A percentile compares a stretch with the other conserved stretches of the same genome.
Conservation (phyloP, 2,888 invertebrate species). For the Pterostichus madidus region DNA sequence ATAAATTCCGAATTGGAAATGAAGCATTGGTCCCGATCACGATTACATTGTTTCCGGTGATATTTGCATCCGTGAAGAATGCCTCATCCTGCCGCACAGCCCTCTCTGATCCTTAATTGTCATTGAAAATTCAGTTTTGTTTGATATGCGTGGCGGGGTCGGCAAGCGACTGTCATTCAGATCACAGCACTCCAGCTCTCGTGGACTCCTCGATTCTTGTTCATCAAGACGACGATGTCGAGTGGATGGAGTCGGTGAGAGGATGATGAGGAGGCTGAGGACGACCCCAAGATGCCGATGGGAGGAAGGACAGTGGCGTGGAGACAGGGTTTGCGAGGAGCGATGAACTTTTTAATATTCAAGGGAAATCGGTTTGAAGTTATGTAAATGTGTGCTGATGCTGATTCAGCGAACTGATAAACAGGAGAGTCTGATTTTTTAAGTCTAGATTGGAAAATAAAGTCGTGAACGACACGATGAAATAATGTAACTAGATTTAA, state of each 20-base stretch:
- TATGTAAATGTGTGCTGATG: slow-evolving; percentile 13
- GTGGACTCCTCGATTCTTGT: slow-evolving; percentile 26
- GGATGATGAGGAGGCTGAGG: neutral
- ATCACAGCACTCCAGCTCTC: slow-evolving; percentile 43
- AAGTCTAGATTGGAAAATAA: no score
- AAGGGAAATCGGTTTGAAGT: neutral
- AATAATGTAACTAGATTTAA: no score
- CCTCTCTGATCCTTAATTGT: slow-evolving; percentile 59
- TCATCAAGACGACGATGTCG: slow-evolving; percentile 38
- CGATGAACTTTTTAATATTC: slow-evolving; percentile 32
- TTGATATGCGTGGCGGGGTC: slow-evolving; percentile 61
- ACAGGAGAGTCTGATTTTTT: neutral
- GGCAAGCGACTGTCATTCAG: slow-evolving; percentile 50
- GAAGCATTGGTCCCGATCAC: slow-evolving; percentile 39
- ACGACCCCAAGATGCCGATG: neutral
- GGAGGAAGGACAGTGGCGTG: neutral
- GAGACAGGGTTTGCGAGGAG: no score
- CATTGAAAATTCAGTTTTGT: slow-evolving; percentile 66
- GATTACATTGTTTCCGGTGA: slow-evolving; percentile 60
- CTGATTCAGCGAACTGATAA: neutral
- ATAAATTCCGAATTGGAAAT: slow-evolving; percentile 44
- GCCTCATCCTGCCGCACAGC: neutral
- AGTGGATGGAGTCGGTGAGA: neutral
- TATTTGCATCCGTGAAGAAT: slow-evolving; percentile 57
- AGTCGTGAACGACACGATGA: no score